Base-by-base conservation (phyloP, 2,888 invertebrate genomes). In the Crepidodera aurea region DNA sequence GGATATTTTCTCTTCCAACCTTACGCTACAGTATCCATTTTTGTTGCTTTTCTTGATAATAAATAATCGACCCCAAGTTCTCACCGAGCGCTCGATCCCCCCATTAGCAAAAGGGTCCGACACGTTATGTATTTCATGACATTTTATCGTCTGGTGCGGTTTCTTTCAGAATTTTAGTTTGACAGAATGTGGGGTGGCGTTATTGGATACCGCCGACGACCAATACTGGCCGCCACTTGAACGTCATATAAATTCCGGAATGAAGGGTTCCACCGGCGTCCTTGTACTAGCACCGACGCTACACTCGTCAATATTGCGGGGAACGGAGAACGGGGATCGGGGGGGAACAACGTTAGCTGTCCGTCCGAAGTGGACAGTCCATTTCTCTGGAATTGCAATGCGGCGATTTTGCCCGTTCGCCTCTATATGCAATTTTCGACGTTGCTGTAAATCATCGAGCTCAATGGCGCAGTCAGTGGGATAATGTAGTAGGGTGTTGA, bases 211-310 rank as follows among this genome's bases (percentile, higher is more conserved):
- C 76, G 74, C 73, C 75, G 74, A 73, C 77, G 75, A 75, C 79
- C 79, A 79, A 79, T 80, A 75, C 77, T 75, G 76, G 76, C 69
- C 76, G 76, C 77, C 72, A 73, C 72, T 69, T 74, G 75, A 77
- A 78, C 79, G 79, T 81, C 79, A 81, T 80, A 80, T 80, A 80
- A 81, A 80, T 80, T 80, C 80, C 80, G 76, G 78, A 76, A 79
- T 71, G 77, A 75, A 75, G 74, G 74, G 75, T 68, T 64, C 58
- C 53, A 46, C 57, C 70, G 65, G 69, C 70, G 60, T 51, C 51
- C 64, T 67, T 67, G 44, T 13, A 55, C 18, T 42, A 18, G 22
- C 34, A 46, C 29, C 44, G 46, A 68, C 69, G 69, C 59, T 69
- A 69, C 70, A 73, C 74, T 73, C 75, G 76, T 77, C 77, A 76